Base-by-base conservation (phyloP, 2,888 invertebrate genomes). In the Yponomeuta plumbellus region DNA sequence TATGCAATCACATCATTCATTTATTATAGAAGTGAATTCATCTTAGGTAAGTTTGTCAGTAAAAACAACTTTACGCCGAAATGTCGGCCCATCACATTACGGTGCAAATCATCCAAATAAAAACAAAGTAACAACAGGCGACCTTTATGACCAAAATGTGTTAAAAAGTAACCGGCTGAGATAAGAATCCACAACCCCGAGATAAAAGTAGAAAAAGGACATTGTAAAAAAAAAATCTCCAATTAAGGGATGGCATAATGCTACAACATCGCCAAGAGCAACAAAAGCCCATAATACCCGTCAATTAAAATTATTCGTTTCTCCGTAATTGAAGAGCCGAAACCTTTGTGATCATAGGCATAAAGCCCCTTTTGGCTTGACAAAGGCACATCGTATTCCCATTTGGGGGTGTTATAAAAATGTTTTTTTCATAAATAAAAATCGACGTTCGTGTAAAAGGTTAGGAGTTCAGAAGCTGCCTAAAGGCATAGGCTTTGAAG, bases 221-320 rank as follows among this genome's bases (percentile, higher is more conserved):
- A 34, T 8, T 34, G 34, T 34, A 10, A 10, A 34, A 5, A 4
- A 26, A 4, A 26, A 4, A 4, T 5, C 26, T 10, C 44, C 44
- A 44, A 44, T 65, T 39, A 44, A 6, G 20, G 17, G 21, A 64
- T 21, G 22, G 21, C 39, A 64, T 39, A 63, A 17, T 63, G 63
- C 11, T 17, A 63, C 21, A 17, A 8, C 8, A 58, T 58, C 11
- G 13, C 20, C 58, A 52, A 52, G 17, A 17, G 17, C 17, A 52
- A 52, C 13, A 17, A 13, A 52, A 13, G 17, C 17, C 44, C 44
- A 52, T 52, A 52, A 52, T 13, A 0, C 44, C 3, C 17, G 44
- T 17, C 44, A 52, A 52, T 52, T 52, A 13, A 17, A 52, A 52
- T 52, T 52, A 52, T 52, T 13, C 44, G 17, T 52, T 17, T 17